phyloP scores from a whole-genome alignment of 1,140 invertebrate species.

The Dufourea novaeangliae region DNA sequence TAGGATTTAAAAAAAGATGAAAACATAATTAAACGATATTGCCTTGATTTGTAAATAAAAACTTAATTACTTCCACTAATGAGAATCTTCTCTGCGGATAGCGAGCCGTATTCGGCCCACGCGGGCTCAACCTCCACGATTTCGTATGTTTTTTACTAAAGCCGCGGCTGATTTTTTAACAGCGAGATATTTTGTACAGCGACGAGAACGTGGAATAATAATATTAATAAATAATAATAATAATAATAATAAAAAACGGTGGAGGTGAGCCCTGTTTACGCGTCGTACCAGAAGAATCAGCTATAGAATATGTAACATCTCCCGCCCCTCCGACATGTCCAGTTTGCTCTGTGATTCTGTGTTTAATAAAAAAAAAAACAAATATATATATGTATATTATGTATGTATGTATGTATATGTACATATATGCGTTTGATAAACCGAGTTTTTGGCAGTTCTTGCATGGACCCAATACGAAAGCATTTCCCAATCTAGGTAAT shows the following conservation, averaged over 20 bases:
- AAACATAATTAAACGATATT: slow-evolving; percentile 74
- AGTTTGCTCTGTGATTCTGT: slow-evolving; percentile 79
- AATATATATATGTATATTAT: slow-evolving; percentile 55
- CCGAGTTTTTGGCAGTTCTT: slow-evolving; percentile 15
- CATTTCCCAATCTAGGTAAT: not conserved
- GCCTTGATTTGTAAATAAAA: slow-evolving; percentile 81
- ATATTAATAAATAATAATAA: not conserved
- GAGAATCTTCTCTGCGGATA: slow-evolving; percentile 60
- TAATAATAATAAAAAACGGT: slow-evolving; percentile 8
- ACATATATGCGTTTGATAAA: slow-evolving; percentile 36
- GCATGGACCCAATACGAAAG: slow-evolving; percentile 14
- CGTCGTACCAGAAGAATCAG: slow-evolving; percentile 22
- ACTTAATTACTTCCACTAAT: slow-evolving; percentile 76
- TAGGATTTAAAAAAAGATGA: not conserved
- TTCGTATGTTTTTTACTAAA: slow-evolving; percentile 72
- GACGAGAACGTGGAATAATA: slow-evolving; percentile 6
- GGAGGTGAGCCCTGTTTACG: slow-evolving; percentile 42
- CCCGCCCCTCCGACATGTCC: slow-evolving; percentile 73
- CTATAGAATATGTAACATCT: slow-evolving; percentile 58
- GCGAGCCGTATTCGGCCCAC: slow-evolving; percentile 44
- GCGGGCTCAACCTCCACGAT: slow-evolving; percentile 41
- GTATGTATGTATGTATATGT: slow-evolving; percentile 61
- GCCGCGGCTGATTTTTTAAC: slow-evolving; percentile 66
- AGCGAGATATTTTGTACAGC: slow-evolving; percentile 70
- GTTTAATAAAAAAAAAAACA: slow-evolving; percentile 74